Evolutionary conservation across 2,113 vertebrate genomes (phyloP), one percentile per base, ranked within the genome.

Genomic region (Spilogale gracilis): DNA sequence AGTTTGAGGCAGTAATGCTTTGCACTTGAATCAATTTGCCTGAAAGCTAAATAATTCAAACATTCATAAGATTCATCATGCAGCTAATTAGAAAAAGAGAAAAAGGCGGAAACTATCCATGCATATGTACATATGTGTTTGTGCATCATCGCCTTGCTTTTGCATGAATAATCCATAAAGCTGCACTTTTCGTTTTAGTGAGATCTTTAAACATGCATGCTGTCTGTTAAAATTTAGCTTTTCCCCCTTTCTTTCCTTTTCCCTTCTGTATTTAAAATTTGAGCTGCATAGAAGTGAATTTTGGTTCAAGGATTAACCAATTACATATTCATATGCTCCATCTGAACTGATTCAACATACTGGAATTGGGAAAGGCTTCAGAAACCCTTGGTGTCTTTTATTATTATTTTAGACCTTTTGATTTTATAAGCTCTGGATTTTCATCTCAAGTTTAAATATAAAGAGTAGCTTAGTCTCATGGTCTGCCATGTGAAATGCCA

Each of bases 401-500:
- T 86, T 94, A 65, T 61, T 84, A 18, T 87, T 92, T 88, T 63
- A 94, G 81, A 23, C 0, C 21, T 97, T 93, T 90, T 67, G 74
- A 80, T 89, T 96, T 92, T 79, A 60, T 58, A 84, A 54, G 9
- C 17, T 91, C 86, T 83, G 50, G 48, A 81, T 69, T 89, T 96
- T 73, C 79, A 58, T 81, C 48, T 83, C 69, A 63, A 92, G n/a
- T 83, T 86, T 78, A 67, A 74, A 93, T 85, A 91, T 67, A 82
- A 91, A 92, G 45, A 88, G 3, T 58, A 81, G 73, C 13, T 94
- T 23, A 84, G 60, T 56, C 56, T 94, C 78, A 17, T 85, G 73
- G 50, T 63, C 30, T 91, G 52, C 32, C 45, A 38, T 93, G 78
- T 96, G 91, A 94, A 96, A 96, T 85, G 48, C 83, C 69, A 84